Evolutionary conservation across 1,140 invertebrate species (phyloP), one percentile per base, ranked within the genome.

Genomic region (Trachymyrmex cornetzi): DNA sequence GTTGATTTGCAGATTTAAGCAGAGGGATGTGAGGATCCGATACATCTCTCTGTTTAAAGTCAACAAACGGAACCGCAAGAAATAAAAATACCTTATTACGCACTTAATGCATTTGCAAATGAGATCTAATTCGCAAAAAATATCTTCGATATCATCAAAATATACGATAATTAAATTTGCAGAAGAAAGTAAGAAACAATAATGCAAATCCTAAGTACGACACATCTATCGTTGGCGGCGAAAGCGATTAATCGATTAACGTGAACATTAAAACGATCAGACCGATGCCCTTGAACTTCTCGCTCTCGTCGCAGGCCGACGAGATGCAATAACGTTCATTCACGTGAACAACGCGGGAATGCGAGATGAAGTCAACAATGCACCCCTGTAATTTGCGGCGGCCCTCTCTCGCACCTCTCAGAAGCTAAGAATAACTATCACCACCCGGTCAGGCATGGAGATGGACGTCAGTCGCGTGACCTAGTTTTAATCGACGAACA

Each of bases 401-500:
- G 55, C 48, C 24, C 66, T 63, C 77, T 81, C 30, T 57, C 80
- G 27, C 61, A 85, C 27, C 44, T 38, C 77, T 87, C 38, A 53
- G 16, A 38, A 66, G 75, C 69, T 89, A 90, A 89, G 89, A 92
- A 92, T 91, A 92, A 91, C 90, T 88, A 81, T 87, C 72, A 89
- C 53, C 81, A 91, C 34, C 89, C 90, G 89, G 85, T 90, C 85
- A 86, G 64, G 86, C 88, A 69, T 89, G 79, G 82, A 91, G 75
- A 67, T 57, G 69, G 80, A 81, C 91, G 85, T 89, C 85, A 92
- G 74, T 86, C 72, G 91, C 89, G 81, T 92, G 92, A 92, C 91
- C 92, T 88, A 92, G 85, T 90, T 92, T 69, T 91, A 88, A 91
- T 89, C 87, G 69, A 75, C 80, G 61, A 90, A 79, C 80, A 91